Conservation (phyloP, 2,113 vertebrate species). For the Epinephelus lanceolatus region DNA sequence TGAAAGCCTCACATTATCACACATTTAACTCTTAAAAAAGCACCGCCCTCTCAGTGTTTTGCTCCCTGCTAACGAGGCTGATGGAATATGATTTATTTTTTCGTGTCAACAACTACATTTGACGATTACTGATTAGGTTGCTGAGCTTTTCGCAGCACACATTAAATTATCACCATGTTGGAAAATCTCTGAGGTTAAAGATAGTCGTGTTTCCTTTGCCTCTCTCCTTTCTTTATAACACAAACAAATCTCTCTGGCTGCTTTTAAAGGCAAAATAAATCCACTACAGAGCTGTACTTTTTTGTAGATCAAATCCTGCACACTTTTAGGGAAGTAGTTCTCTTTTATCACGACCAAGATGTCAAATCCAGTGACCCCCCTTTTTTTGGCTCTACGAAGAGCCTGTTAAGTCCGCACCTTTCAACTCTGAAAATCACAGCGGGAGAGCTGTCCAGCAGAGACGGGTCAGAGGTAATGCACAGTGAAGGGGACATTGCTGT, state of each 20-base stretch:
- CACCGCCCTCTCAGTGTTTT: not conserved
- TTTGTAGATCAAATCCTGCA: constrained; percentile 24
- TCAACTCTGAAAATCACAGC: constrained; percentile 63
- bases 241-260: not conserved
- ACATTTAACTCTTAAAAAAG: constrained; percentile 32
- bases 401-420: constrained; percentile 58
- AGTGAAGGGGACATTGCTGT: constrained; percentile 53
- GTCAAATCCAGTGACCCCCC: constrained; percentile 49
- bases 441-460: constrained; percentile 45
- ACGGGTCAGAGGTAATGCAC: constrained; percentile 54
- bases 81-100: constrained; percentile 42
- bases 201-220: not conserved
- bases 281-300: constrained; percentile 1
- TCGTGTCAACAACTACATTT: constrained; percentile 31
- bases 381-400: constrained; percentile 37
- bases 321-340: constrained; percentile 22
- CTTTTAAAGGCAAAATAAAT: constrained; percentile 18
- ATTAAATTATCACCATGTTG: constrained; percentile 5
- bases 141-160: constrained; percentile 24
- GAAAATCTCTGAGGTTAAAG: not conserved
- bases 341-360: constrained; percentile 54
- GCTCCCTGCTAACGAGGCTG: constrained; percentile 33
- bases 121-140: constrained; percentile 52
- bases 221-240: not conserved
- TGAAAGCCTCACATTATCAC: constrained; percentile 36